Conservation (phyloP, 2,113 vertebrate genomes). For the Polyodon spathula region DNA sequence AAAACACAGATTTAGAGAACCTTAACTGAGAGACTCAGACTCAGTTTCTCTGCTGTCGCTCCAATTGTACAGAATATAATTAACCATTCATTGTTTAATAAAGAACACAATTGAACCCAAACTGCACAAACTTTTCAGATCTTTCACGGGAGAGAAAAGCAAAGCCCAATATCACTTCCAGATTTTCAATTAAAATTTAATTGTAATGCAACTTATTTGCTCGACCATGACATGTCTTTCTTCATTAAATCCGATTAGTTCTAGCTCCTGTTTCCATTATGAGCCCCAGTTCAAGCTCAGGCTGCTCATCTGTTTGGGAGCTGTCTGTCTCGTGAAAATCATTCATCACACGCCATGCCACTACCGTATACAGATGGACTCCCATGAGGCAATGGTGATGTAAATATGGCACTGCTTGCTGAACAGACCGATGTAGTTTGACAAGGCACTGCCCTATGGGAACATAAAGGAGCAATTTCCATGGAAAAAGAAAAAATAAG, state of each 20-base stretch:
- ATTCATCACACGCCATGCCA: not conserved
- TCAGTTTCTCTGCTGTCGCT: not conserved
- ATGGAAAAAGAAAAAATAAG: too few relatives aligned
- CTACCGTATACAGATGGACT: not conserved
- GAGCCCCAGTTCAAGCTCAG: slow-evolving; percentile 29
- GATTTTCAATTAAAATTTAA: slow-evolving; percentile 72
- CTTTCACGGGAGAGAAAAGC: slow-evolving; percentile 20
- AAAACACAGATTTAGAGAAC: too few relatives aligned
- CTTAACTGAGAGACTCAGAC: not conserved
- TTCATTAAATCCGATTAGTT: slow-evolving; percentile 75
- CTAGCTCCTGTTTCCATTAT: slow-evolving; percentile 45
- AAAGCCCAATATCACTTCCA: slow-evolving; percentile 50
- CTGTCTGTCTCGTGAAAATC: slow-evolving; percentile 25
- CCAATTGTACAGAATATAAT: not conserved
- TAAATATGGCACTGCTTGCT: not conserved
- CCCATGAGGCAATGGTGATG: not conserved
- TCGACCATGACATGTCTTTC: slow-evolving; percentile 54
- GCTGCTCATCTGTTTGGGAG: slow-evolving; percentile 53
- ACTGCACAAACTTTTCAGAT: slow-evolving; percentile 23
- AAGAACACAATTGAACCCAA: slow-evolving; percentile 33
- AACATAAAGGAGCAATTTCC: not conserved
- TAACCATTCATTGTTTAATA: slow-evolving; percentile 28
- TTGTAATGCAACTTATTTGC: slow-evolving; percentile 63
- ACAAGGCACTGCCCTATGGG: slow-evolving; percentile 2
- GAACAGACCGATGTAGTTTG: not conserved